Evolutionary conservation across 2,113 vertebrate species (phyloP).

Genomic region (Syrrhaptes paradoxus): DNA sequence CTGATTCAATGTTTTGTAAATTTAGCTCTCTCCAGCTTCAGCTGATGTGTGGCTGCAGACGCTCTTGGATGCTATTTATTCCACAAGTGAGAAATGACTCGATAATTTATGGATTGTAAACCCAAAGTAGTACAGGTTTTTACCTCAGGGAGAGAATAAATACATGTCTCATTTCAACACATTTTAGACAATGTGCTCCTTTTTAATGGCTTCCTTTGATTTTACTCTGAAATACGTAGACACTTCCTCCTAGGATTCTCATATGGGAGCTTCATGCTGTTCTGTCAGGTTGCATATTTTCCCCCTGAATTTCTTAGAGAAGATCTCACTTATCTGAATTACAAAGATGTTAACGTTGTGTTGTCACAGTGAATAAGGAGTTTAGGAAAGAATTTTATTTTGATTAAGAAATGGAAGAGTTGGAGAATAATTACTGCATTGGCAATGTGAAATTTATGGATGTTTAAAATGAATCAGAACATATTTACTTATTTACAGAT

Average conservation of each 20-base stretch:
- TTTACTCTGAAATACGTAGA: conserved; percentile 44
- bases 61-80: conserved; percentile 70
- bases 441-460: not conserved
- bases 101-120: conserved; percentile 83
- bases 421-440: not conserved
- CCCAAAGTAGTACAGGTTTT: conserved; percentile 71
- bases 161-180: conserved; percentile 55
- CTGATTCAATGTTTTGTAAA: conserved; percentile 80
- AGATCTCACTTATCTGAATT: conserved; percentile 23
- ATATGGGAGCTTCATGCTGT: not conserved
- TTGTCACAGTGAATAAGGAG: conserved; percentile 30
- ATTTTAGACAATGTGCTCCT: conserved; percentile 64
- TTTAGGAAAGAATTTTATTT: conserved; percentile 27
- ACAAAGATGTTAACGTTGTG: not conserved
- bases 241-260: conserved; percentile 13
- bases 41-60: conserved; percentile 71
- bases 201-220: conserved; percentile 60
- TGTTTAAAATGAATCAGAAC: not conserved
- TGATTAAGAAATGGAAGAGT: conserved; percentile 4
- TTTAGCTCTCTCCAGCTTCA: conserved; percentile 73
- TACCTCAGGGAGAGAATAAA: conserved; percentile 70
- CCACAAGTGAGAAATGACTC: conserved; percentile 75
- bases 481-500: conserved; percentile 19
- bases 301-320: conserved; percentile 53
- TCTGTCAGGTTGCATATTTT: conserved; percentile 52